Evolutionary conservation across 2,888 invertebrate genomes (phyloP).

Genomic region (Entomobrya multifasciata): DNA sequence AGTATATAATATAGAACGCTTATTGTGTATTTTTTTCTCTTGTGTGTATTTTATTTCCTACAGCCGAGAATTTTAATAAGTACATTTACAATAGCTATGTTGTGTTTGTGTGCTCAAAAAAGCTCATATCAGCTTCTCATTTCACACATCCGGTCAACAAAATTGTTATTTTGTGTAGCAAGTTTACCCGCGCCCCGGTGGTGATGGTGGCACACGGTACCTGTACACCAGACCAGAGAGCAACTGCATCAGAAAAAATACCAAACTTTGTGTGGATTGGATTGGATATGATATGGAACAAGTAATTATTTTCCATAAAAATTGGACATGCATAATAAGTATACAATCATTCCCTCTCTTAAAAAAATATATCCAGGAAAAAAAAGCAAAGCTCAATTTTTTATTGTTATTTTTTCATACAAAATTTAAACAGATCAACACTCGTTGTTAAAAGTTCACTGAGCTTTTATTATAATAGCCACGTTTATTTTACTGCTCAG

Average conservation of each 20-base stretch:
- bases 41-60: slow-evolving; percentile 3
- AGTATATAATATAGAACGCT: background rate
- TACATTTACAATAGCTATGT: background rate
- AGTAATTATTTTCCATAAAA: too few species aligned
- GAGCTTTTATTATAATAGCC: too few species aligned
- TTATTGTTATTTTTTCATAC: too few species aligned
- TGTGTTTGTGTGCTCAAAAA: background rate
- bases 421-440: too few species aligned
- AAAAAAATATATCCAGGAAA: too few species aligned
- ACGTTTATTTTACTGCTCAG: background rate
- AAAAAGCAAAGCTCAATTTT: too few species aligned
- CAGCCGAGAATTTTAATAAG: background rate
- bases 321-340: too few species aligned
- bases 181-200: background rate
- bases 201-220: background rate
- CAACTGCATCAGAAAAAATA: background rate
- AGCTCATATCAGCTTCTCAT: slow-evolving; percentile 43
- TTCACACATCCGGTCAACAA: slow-evolving; percentile 66
- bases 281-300: too few species aligned
- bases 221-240: background rate
- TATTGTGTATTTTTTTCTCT: background rate
- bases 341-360: too few species aligned
- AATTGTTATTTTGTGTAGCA: slow-evolving; percentile 39
- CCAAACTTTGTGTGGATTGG: too few species aligned
- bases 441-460: slow-evolving; percentile 21